Base-by-base conservation (phyloP, 2,888 invertebrate genomes). In the Pammene aurita region DNA sequence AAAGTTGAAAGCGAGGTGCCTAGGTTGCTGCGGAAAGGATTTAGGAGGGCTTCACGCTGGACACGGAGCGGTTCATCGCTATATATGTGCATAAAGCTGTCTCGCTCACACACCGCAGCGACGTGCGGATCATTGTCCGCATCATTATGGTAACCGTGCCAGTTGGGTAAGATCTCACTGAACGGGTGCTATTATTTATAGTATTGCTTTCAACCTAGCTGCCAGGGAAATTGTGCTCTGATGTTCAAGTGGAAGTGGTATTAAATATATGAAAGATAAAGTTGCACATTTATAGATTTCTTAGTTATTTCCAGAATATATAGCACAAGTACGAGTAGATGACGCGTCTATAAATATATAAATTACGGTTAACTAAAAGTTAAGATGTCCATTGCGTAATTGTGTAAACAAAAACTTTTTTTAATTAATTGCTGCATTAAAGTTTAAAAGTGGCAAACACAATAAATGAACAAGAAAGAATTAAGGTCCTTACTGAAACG, bases 401-500 rank as follows among this genome's bases (percentile, higher is more conserved):
- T 38, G 7, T 38, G 38, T 38, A 1, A 1, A 38, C 38, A 38
- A n/a, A n/a, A n/a, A 26, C 66, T 58, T 55, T 67, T 63, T 67
- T 41, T 60, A 42, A 35, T 35, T 38, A 38, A 56, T 38, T 14
- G 42, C 10, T 52, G 60, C 41, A 74, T 67, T 70, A 42, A 52
- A 50, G n/a, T 71, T 77, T 78, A 73, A 74, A 78, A 80, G 87
- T 87, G 86, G 87, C 86, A 86, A 87, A 86, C 82, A 85, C 14
- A 77, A 80, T 81, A 83, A 80, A 82, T 82, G 83, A 77, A 80
- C 79, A 26, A 50, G 52, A 46, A 34, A 58, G 16, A 38, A 11
- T 10, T 18, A 78, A 68, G 54, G 62, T 72, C 70, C 60, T 70
- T 67, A 66, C 67, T 67, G 56, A 48, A 56, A 61, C 5, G 16